Conservation (phyloP, 2,113 vertebrate genomes). For the Pardalotus punctatus region DNA sequence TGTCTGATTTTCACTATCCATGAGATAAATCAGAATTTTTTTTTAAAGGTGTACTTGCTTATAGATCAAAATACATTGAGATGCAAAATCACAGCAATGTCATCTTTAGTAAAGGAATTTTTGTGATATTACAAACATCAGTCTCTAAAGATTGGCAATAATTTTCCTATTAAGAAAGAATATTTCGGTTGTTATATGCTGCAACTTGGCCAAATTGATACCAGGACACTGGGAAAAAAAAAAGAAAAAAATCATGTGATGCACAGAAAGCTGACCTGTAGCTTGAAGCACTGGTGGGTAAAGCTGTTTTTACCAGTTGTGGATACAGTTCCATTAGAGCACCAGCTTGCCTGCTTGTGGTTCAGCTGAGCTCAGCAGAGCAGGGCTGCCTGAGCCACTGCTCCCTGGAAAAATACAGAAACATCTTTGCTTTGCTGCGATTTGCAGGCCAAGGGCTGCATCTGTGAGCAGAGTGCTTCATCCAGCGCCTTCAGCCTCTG, state of each 20-base stretch:
- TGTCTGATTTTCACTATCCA: not conserved
- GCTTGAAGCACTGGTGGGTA: not conserved
- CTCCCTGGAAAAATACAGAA: not conserved
- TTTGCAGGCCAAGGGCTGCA: not conserved
- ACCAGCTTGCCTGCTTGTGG: slow-evolving; percentile 3
- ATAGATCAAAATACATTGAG: not conserved
- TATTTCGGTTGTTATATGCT: rapidly evolving
- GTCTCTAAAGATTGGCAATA: not conserved
- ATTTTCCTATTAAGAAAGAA: not conserved
- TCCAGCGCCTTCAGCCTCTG: not conserved
- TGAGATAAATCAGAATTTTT: not conserved
- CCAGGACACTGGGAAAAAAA: not conserved
- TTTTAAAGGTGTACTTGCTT: not conserved
- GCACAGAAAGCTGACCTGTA: not conserved
- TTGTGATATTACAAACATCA: not conserved
- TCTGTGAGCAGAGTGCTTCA: not conserved
- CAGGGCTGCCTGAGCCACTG: not conserved
- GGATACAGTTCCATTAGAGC: not conserved
- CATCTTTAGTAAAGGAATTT: not conserved
- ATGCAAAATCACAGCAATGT: not conserved
- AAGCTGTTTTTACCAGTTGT: not conserved
- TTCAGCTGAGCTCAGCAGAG: not conserved
- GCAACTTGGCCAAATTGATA: not conserved
- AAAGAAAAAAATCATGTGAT: not conserved
- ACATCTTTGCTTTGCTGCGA: not conserved